Evolutionary conservation across 53 echinoderm and acorn worm genomes (phyloP).

Genomic region (Holothuria leucospilota): DNA sequence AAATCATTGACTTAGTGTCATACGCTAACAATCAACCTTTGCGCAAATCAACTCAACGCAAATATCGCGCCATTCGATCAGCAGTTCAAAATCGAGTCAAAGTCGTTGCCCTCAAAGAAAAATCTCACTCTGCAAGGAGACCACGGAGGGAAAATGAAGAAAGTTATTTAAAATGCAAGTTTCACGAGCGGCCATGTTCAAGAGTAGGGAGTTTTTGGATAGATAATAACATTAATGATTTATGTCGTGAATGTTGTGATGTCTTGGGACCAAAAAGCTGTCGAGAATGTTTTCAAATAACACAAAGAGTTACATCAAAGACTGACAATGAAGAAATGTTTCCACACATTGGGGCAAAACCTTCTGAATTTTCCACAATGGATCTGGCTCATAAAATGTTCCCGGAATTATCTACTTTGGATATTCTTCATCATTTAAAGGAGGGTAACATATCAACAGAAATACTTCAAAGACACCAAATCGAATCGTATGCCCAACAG

Average conservation of each 20-base stretch:
- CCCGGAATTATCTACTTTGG: slow-evolving; percentile 69
- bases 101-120: neutral
- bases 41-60: neutral
- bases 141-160: slow-evolving; percentile 62
- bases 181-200: slow-evolving; percentile 74
- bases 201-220: slow-evolving; percentile 74
- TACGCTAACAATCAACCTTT: slow-evolving; percentile 3
- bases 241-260: slow-evolving; percentile 92
- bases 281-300: slow-evolving; percentile 77
- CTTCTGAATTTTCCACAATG: slow-evolving; percentile 79
- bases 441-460: slow-evolving; percentile 73
- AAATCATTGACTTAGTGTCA: slow-evolving; percentile 33
- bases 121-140: slow-evolving; percentile 31
- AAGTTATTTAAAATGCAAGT: slow-evolving; percentile 65
- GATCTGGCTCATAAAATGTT: slow-evolving; percentile 75
- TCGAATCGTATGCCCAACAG: slow-evolving; percentile 53
- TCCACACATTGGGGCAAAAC: slow-evolving; percentile 69
- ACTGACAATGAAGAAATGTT: slow-evolving; percentile 67
- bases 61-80: slow-evolving; percentile 51
- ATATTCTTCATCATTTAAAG: slow-evolving; percentile 72
- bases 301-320: slow-evolving; percentile 65
- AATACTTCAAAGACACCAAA: slow-evolving; percentile 43
- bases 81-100: slow-evolving; percentile 52
- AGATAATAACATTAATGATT: slow-evolving; percentile 62
- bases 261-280: slow-evolving; percentile 84